These are phyloP conservation scores for Anguilla megastoma DNA, from an alignment of 2,797 vertebrate species.

Conservation along the genomic window DNA sequence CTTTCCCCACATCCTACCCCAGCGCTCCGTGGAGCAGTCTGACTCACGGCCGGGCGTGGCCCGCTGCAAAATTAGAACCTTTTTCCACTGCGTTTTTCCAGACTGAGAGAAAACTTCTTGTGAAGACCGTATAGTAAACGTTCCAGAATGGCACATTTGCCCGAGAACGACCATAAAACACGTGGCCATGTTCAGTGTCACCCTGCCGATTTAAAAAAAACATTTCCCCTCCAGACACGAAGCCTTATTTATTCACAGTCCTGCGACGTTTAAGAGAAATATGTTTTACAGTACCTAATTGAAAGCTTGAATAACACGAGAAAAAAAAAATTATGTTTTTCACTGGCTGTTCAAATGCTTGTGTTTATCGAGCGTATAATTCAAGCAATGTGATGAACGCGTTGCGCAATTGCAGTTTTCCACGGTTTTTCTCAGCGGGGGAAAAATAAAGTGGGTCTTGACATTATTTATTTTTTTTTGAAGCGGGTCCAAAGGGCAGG, in stretches of 20 bases:
- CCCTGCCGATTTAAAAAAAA: background rate
- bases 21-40: background rate
- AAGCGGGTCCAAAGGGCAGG: background rate
- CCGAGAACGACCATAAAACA: background rate
- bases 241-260: slow-evolving; percentile 20
- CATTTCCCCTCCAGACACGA: background rate
- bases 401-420: slow-evolving; percentile 48
- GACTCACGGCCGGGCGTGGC: slow-evolving; percentile 13
- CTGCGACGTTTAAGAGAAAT: background rate
- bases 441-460: slow-evolving; percentile 2
- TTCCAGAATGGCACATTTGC: background rate
- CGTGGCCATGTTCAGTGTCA: background rate
- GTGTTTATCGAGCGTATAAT: background rate
- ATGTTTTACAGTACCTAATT: background rate
- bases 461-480: background rate
- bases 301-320: background rate
- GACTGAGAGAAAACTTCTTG: slow-evolving; percentile 8
- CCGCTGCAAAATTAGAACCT: slow-evolving; percentile 20
- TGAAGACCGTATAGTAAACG: background rate
- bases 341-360: background rate
- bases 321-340: background rate
- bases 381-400: slow-evolving; percentile 42
- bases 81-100: slow-evolving; percentile 2
- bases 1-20: background rate
- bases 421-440: background rate